Conservation (phyloP, 2,888 invertebrate species). For the Pecten maximus region DNA sequence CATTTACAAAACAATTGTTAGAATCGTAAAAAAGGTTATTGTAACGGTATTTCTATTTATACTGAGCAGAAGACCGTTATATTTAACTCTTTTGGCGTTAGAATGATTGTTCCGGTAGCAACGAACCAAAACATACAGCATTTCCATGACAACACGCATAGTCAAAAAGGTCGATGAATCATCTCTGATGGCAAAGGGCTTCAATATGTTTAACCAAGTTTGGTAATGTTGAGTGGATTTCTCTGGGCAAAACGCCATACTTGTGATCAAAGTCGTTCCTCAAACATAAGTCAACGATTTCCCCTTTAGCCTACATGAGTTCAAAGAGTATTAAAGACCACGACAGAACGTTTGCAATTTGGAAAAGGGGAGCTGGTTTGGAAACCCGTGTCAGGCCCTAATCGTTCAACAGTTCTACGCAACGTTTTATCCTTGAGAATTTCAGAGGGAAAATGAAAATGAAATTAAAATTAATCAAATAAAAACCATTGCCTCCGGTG, state of each 20-base stretch:
- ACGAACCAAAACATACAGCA: background rate
- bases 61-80: background rate
- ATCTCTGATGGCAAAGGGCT: background rate
- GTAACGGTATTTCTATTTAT: background rate
- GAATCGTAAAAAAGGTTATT: background rate
- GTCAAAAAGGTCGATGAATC: background rate
- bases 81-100: background rate
- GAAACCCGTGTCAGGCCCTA: background rate
- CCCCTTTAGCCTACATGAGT: too few relatives aligned
- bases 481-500: background rate
- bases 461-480: slow-evolving; percentile 5
- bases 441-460: background rate
- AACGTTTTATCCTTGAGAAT: background rate
- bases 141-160: background rate
- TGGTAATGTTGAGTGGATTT: background rate
- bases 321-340: too few relatives aligned
- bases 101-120: background rate
- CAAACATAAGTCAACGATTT: background rate
- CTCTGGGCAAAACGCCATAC: background rate
- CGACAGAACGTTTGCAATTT: too few relatives aligned
- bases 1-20: background rate
- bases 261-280: background rate
- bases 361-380: background rate
- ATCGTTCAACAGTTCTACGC: background rate
- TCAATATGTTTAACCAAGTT: background rate